Evolutionary conservation across 2,113 vertebrate genomes (phyloP), one percentile per base, ranked within the genome.

Genomic region (Butorides virescens): DNA sequence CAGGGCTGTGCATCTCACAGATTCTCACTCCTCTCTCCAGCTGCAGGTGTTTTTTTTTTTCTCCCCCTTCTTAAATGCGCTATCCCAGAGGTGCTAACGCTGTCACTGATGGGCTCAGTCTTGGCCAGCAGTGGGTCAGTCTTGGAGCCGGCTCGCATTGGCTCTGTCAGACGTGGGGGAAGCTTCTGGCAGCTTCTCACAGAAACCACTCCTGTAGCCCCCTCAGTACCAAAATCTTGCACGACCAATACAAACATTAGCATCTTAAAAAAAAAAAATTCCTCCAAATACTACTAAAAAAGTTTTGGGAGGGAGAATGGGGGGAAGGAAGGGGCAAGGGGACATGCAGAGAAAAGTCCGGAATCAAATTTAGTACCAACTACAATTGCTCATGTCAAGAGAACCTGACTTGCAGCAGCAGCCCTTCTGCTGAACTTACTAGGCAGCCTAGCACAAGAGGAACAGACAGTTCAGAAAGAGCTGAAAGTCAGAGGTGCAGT

Each of bases 281-380:
- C 46, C 46, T 3, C 34, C 10, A 79, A 75, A 39, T 30, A 29
- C 25, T 77, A 49, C 49, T 71, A 11, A 2, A 42, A 88, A 88
- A 34, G 20, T 13, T 9, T 46, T 4, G 2, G n/a, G 18, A 11
- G 16, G 29, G 3, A 7, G 4, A 1, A 19, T 1, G 2, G 4
- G 15, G 17, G 12, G 18, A 16, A 6, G 14, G 18, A 49, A 56
- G 4, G 5, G 12, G 11, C 17, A 66, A 52, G 13, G 22, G 32
- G 14, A 32, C 32, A 56, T 5, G 21, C 23, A 58, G 23, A 75
- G 34, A 11, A 7, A 50, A 70, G 13, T 17, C 26, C 26, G 50
- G 16, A 70, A 55, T 15, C 29, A 27, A 65, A 68, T 17, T 14
- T 49, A 19, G 50, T 55, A 49, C 19, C 74, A 49, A 15, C 50